Conservation (phyloP, 1,140 invertebrate genomes). For the Bombus soroeensis region DNA sequence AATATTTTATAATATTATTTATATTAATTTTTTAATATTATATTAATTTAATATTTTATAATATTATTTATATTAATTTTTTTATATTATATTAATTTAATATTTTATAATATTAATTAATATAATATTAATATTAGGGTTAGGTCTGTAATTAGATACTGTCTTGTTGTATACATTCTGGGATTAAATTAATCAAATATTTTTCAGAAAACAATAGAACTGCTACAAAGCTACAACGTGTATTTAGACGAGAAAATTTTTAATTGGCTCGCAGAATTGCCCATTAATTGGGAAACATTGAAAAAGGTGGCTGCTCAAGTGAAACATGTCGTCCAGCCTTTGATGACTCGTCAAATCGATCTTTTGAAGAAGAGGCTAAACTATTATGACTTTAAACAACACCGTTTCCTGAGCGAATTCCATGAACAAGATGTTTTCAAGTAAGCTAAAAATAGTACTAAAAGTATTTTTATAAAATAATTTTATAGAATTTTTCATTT, state of each 20-base stretch:
- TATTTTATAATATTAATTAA: too few relatives aligned
- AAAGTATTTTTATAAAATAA: neutral
- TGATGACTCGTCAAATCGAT: constrained; percentile 87
- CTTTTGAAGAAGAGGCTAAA: constrained; percentile 87
- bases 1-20: too few relatives aligned
- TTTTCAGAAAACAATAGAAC: constrained; percentile 88
- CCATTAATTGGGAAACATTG: constrained; percentile 94
- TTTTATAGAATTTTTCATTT: too few relatives aligned
- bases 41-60: too few relatives aligned
- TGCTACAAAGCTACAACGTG: constrained; percentile 89
- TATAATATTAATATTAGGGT: too few relatives aligned
- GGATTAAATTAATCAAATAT: neutral
- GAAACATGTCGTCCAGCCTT: constrained; percentile 93
- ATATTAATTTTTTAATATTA: too few relatives aligned
- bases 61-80: too few relatives aligned
- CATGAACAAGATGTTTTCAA: constrained; percentile 86
- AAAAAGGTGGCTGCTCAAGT: constrained; percentile 92
- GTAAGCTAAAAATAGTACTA: constrained; percentile 73
- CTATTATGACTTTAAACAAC: constrained; percentile 91
- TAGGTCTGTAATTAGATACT: too few relatives aligned
- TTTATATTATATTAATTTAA: too few relatives aligned
- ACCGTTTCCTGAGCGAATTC: constrained; percentile 91
- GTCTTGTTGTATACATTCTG: too few relatives aligned
- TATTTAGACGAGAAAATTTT: constrained; percentile 87
- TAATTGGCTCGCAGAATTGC: constrained; percentile 88